Percentiles rank a stretch among this genome's conserved stretches.
Evolutionary conservation across 2,113 vertebrate species (phyloP).

Genomic region (Stegostoma tigrinum): DNA sequence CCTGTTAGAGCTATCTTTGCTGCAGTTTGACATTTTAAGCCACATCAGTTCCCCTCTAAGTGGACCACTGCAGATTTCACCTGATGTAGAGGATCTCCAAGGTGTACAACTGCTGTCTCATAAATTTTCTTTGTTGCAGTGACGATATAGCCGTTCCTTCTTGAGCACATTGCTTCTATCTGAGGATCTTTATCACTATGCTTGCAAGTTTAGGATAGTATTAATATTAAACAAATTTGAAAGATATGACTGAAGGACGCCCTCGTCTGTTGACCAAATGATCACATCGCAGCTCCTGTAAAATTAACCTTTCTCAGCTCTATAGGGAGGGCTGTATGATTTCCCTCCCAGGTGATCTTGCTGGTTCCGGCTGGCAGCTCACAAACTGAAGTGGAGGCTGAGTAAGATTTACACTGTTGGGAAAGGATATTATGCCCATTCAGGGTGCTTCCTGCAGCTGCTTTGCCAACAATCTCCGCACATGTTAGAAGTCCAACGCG

Average conservation of each 20-base stretch:
- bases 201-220: not conserved
- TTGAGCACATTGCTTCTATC: not conserved
- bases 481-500: not conserved
- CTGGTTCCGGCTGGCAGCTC: not conserved
- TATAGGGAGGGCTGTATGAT: not conserved
- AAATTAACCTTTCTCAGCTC: constrained; percentile 15
- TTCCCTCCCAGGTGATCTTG: not conserved
- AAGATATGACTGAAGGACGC: not conserved
- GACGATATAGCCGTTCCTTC: not conserved
- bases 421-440: not conserved
- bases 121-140: not conserved
- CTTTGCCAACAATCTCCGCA: not conserved
- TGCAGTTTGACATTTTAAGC: not conserved
- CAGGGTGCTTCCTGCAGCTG: not conserved
- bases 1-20: not conserved
- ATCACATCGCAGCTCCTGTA: not conserved
- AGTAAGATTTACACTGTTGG: not conserved
- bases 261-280: not conserved
- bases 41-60: not conserved
- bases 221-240: too few relatives aligned
- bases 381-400: not conserved
- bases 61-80: not conserved
- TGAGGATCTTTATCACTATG: not conserved
- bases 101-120: not conserved
- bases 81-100: not conserved